These are phyloP conservation scores for Colistium nudipinnis DNA, from an alignment of 2,113 vertebrate species.

Conservation along the genomic window DNA sequence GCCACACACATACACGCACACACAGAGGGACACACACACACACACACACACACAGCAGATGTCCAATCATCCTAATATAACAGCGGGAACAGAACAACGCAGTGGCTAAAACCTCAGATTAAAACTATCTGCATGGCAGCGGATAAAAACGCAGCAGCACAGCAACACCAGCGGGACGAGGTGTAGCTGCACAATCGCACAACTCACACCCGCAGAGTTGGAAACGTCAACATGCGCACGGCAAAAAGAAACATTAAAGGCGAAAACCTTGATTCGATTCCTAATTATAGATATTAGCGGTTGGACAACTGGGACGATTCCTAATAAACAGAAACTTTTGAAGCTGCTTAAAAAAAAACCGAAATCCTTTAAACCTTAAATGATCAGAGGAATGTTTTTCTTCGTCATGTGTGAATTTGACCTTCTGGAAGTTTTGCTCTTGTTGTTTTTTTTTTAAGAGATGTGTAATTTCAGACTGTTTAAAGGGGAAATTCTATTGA, in stretches of 20 bases:
- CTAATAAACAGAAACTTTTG: not conserved
- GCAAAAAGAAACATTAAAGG: no score
- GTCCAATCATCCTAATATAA: constrained; percentile 79
- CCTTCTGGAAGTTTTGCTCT: no score
- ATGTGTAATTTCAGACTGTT: no score
- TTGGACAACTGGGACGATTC: no score
- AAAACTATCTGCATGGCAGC: constrained; percentile 63
- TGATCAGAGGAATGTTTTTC: not conserved
- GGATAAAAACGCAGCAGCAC: constrained; percentile 55
- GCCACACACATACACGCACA: not conserved
- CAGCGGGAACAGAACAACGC: constrained; percentile 73
- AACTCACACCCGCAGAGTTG: not conserved
- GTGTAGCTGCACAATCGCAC: constrained; percentile 30
- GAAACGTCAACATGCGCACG: no score
- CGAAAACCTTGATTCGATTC: no score
- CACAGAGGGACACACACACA: not conserved
- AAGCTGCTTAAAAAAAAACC: not conserved
- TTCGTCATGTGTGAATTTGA: constrained; percentile 2
- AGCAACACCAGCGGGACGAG: constrained; percentile 42
- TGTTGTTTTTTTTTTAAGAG: no score
- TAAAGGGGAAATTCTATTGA: no score
- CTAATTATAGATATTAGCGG: no score
- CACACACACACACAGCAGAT: constrained; percentile 61
- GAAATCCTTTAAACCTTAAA: not conserved
- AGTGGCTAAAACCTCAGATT: constrained; percentile 62